Percentiles rank a stretch among this genome's conserved stretches.
phyloP scores from a whole-genome alignment of 2,113 vertebrate genomes.

The Forbesichthys papilliferus region DNA sequence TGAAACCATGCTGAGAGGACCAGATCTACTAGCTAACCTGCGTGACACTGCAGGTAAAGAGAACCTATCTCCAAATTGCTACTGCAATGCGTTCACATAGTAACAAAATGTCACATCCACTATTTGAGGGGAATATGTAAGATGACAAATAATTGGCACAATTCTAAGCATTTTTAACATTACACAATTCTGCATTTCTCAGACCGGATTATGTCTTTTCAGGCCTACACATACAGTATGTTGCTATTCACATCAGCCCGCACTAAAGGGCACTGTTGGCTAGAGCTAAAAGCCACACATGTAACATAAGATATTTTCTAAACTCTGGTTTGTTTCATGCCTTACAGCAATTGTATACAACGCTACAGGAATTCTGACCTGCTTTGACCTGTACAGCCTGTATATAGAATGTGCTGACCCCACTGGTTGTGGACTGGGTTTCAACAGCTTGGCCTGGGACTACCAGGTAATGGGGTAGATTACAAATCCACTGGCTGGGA shows the following conservation, averaged over 20 bases:
- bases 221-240: neutral
- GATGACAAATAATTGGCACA: neutral
- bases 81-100: no score
- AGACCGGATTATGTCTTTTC: neutral
- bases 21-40: constrained; percentile 77
- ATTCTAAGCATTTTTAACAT: neutral
- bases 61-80: neutral
- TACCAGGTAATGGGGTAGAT: constrained; percentile 82
- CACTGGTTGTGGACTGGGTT: constrained; percentile 86
- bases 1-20: constrained; percentile 74
- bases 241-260: neutral
- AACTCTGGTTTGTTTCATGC: neutral
- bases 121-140: neutral
- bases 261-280: constrained; percentile 24
- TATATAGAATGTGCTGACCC: constrained; percentile 87
- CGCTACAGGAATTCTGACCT: constrained; percentile 67
- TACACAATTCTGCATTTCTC: neutral
- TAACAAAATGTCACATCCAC: no score
- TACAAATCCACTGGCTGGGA: neutral
- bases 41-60: constrained; percentile 82
- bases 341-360: constrained; percentile 89
- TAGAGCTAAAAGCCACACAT: neutral
- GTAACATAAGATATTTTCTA: neutral
- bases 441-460: constrained; percentile 87
- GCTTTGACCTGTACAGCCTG: constrained; percentile 81